Percentiles rank a stretch among this genome's conserved stretches.
These are phyloP conservation scores for Anas platyrhynchos DNA, from an alignment of 2,113 vertebrate species.

Conservation along the genomic window DNA sequence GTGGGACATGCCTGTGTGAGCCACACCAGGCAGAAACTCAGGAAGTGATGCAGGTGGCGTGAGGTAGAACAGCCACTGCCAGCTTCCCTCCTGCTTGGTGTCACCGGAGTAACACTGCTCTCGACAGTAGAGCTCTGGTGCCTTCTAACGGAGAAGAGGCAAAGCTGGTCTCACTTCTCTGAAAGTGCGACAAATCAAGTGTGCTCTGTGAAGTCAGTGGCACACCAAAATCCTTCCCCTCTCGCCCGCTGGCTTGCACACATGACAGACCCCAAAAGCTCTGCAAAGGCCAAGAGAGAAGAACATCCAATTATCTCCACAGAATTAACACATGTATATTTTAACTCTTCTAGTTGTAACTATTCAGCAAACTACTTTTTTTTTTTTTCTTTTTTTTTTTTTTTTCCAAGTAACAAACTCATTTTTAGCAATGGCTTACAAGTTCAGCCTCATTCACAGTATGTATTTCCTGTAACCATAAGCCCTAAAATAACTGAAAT, in stretches of 20 bases:
- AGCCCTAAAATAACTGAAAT: not conserved
- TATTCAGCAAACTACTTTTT: not conserved
- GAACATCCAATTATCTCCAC: not conserved
- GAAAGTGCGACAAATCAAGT: accelerated
- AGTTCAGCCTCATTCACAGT: not conserved
- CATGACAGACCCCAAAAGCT: too few species aligned
- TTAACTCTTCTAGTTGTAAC: not conserved
- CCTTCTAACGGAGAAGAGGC: slow-evolving; percentile 19
- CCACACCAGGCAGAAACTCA: accelerated
- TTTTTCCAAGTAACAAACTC: not conserved
- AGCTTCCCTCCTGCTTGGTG: not conserved
- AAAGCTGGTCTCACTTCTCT: not conserved
- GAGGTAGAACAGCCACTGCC: not conserved
- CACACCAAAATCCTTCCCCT: not conserved
- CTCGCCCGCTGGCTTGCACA: accelerated
- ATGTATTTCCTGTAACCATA: not conserved
- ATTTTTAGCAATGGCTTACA: not conserved
- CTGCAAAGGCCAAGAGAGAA: not conserved
- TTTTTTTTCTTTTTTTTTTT: not conserved
- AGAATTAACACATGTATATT: not conserved
- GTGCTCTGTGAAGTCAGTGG: accelerated
- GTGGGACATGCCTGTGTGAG: not conserved
- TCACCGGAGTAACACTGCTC: accelerated
- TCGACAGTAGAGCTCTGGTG: not conserved
- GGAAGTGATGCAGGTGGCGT: too few species aligned